Base-by-base conservation (phyloP, 2,797 vertebrate species). In the Dendrocincla fuliginosa region DNA sequence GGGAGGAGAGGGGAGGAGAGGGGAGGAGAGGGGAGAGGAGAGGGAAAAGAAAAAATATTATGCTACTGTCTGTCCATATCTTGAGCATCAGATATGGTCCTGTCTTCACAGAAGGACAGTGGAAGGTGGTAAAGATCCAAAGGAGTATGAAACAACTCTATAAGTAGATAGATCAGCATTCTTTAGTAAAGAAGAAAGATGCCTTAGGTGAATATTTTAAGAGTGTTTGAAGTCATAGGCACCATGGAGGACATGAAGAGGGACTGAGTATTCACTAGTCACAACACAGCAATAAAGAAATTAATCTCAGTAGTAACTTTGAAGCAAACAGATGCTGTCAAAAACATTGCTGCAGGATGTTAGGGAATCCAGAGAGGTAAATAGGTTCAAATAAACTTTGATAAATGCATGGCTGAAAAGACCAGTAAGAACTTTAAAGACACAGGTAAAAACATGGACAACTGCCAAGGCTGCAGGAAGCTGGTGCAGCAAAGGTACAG, bases 31-130 rank as follows among this genome's bases (percentile, higher is more conserved):
- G 35, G 35, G 35, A 35, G 35, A 35, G 35, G 35, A 35, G 35
- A 35, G n/a, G n/a, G 3, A 73, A 56, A 57, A 69, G 4, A n/a
- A 88, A 75, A 65, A 32, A 10, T 7, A 4, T 2, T 9, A 28
- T 32, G 4, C 12, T 65, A 30, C 6, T 74, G 10, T 27, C 44
- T 74, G 41, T 37, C 49, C 49, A 41, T n/a, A 60, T 57, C 37
- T 60, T 67, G 20, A 80, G 15, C 52, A 74, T 41, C 33, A 28
- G 3, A 2, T 23, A 41, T 0, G 1, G 27, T 55, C 10, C 25
- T 42, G 17, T 77, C 28, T 52, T 93, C 44, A 18, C 11, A 85
- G 52, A 52, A 80, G 37, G 37, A 30, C 7, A 64, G 23, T 22
- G 46, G 52, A 75, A 77, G 25, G 8, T 33, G 42, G 41, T 19